These are phyloP conservation scores for Ranitomeya variabilis DNA, from an alignment of 2,113 vertebrate genomes.

Conservation along the genomic window DNA sequence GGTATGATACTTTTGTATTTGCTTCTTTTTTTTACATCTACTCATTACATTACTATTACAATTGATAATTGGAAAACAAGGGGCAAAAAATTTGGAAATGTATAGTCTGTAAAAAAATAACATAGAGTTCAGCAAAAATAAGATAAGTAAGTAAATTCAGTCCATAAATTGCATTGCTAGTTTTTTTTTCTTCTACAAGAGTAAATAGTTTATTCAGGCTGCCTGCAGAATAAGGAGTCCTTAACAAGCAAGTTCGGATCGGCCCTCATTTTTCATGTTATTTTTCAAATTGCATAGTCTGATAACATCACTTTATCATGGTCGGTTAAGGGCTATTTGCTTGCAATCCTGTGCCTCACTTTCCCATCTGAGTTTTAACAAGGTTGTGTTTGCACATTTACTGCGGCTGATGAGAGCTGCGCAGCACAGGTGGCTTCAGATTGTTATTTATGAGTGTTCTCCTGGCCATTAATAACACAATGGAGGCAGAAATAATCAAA, in stretches of 20 bases:
- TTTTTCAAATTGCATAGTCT: constrained; percentile 57
- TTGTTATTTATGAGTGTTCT: constrained; percentile 57
- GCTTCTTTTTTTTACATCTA: background rate
- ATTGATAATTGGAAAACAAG: background rate
- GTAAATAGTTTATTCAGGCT: constrained; percentile 48
- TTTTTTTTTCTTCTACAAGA: background rate
- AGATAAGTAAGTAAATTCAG: constrained; percentile 9
- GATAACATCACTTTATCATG: constrained; percentile 59
- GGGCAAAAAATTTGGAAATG: background rate
- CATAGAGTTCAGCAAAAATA: background rate
- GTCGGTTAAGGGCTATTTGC: constrained; percentile 59
- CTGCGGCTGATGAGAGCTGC: constrained; percentile 54
- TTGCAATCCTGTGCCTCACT: constrained; percentile 55
- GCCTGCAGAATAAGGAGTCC: constrained; percentile 53
- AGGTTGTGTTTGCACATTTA: constrained; percentile 59
- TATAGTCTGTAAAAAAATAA: background rate
- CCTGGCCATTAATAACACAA: constrained; percentile 55
- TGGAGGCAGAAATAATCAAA: constrained; percentile 57
- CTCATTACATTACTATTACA: background rate
- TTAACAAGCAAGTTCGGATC: constrained; percentile 55
- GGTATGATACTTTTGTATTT: background rate
- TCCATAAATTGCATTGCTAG: constrained; percentile 12
- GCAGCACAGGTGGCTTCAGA: constrained; percentile 55
- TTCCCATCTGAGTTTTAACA: constrained; percentile 59
- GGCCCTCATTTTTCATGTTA: constrained; percentile 58